Evolutionary conservation across 2,113 vertebrate species (phyloP).

Genomic region (Hydropotes inermis): DNA sequence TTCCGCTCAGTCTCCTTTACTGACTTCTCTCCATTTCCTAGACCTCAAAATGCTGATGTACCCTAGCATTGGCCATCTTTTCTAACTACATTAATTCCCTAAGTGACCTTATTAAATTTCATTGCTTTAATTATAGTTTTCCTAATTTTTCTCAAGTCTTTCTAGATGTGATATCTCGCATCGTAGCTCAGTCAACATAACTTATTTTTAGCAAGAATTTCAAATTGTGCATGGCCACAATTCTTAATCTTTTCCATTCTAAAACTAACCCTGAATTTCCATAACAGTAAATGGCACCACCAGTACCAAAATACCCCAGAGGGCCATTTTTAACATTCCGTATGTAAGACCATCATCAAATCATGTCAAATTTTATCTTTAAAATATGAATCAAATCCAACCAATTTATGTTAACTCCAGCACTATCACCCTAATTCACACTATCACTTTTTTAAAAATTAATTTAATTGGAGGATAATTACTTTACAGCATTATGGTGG

Average conservation of each 20-base stretch:
- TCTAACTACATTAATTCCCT: neutral
- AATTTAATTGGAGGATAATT: neutral
- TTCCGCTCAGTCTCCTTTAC: neutral
- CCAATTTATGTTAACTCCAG: neutral
- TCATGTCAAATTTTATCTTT: slow-evolving; percentile 1
- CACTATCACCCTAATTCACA: neutral
- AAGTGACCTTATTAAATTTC: neutral
- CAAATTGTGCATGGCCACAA: neutral
- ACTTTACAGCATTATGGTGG: neutral
- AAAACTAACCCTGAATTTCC: neutral
- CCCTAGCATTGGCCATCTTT: neutral
- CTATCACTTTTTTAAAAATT: neutral
- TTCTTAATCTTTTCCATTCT: neutral
- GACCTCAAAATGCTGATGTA: neutral
- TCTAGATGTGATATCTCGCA: neutral
- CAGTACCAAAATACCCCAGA: neutral
- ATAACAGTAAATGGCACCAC: neutral
- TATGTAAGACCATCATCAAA: neutral
- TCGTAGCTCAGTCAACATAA: neutral
- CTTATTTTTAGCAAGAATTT: slow-evolving; percentile 4
- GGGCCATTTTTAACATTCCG: neutral
- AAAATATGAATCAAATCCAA: neutral
- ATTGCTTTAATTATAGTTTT: slow-evolving; percentile 10
- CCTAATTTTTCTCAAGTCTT: neutral
- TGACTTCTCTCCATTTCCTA: neutral